phyloP scores from a whole-genome alignment of 2,797 vertebrate species.

The Nyctibius grandis region DNA sequence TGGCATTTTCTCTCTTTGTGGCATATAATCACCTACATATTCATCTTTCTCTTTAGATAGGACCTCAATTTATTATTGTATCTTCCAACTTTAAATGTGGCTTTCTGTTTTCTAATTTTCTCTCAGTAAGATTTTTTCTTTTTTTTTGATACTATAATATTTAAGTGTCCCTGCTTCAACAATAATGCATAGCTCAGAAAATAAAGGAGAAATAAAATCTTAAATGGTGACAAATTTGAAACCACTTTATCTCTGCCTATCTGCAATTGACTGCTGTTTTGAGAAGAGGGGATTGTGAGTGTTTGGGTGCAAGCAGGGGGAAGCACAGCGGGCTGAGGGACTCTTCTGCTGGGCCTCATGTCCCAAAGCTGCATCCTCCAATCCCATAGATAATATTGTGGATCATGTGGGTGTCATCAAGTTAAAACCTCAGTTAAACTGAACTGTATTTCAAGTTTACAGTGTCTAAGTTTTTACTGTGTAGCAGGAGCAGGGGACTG shows the following conservation, averaged over 20 bases:
- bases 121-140: neutral
- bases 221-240: neutral
- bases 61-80: neutral
- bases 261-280: neutral
- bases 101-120: neutral
- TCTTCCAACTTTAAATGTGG: neutral
- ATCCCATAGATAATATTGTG: neutral
- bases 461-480: neutral
- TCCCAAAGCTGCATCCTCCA: neutral
- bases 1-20: neutral
- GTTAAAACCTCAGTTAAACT: neutral
- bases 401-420: neutral
- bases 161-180: neutral
- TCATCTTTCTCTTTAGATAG: neutral
- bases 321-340: neutral
- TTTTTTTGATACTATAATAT: too few species aligned
- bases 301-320: fast-evolving
- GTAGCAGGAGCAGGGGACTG: neutral
- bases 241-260: neutral
- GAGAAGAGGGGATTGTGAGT: neutral
- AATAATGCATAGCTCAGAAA: neutral
- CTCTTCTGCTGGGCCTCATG: neutral
- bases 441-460: neutral
- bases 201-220: neutral
- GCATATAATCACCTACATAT: neutral